Base-by-base conservation (phyloP, 2,113 vertebrate species). In the Pedetes capensis region DNA sequence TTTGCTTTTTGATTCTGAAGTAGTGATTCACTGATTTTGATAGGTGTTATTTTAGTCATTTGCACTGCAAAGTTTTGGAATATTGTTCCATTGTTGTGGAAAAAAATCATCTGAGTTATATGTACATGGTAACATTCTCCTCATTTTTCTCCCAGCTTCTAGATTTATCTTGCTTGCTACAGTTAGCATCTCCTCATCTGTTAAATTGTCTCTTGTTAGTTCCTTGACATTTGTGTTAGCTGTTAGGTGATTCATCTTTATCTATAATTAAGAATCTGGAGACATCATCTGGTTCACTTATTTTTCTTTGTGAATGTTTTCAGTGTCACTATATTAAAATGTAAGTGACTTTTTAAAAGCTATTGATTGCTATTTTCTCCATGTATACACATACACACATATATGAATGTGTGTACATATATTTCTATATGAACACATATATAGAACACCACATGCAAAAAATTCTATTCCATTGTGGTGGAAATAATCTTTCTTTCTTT, bases 101-200 rank as follows among this genome's bases (percentile, higher is more conserved):
- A 74, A 75, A 85, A 93, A 39, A 72, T 59, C 29, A 85, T 63
- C 91, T 84, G 4, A 63, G 29, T 74, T 87, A n/a, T 92, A 23
- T 95, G 72, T 89, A 69, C 34, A 49, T 59, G 34, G 57, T 92
- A 39, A 79, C 53, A 53, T 93, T 32, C 23, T 80, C n/a, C 66
- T 95, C 47, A 64, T 88, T 91, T 90, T 32, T 79, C 68, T 82
- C 78, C 34, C 17, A 69, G 37, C 61, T 83, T 92, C 74, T 87
- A 49, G n/a, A 80, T 97, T 96, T 94, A 80, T 84, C 53, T 59
- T 91, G 12, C 29, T 86, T 94, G 72, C 74, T 89, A 66, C 57
- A 63, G 82, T 94, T 93, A 91, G 64, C 59, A 80, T 91, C 53
- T 90, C 90, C 44, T 97, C 80, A n/a, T 89, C 90, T 94, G 76